Base-by-base conservation (phyloP, 1,140 invertebrate genomes). In the Bombus sibiricus region DNA sequence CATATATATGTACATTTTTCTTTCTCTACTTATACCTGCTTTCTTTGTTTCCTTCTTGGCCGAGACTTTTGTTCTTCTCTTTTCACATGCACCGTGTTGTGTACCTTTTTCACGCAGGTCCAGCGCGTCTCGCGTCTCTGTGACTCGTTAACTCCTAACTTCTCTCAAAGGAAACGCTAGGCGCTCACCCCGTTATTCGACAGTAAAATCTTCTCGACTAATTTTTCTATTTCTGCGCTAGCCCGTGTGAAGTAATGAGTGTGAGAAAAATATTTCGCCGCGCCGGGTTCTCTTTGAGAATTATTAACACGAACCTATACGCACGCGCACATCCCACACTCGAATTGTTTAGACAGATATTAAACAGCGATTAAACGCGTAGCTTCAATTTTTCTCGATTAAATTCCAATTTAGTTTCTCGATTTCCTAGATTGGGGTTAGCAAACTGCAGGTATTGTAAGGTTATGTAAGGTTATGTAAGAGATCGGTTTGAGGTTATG, bases 201-300 rank as follows among this genome's bases (percentile, higher is more conserved):
- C 53, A n/a, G 66, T 85, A 59, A 74, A 74, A 85, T 85, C 81
- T 85, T 81, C 59, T 41, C 59, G 32, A 57, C 43, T 78, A 85
- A 85, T 81, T 74, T 47, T 59, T 57, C 43, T 81, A 73, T 81
- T 81, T 85, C 15, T 57, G 3, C 71, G 78, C 77, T 32, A 59
- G 57, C 34, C 9, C n/a, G 47, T 72, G 28, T 25, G 78, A 79
- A 74, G 34, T 80, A 79, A 79, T 13, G 78, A 74, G 32, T 59
- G 28, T 25, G 53, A 64, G 78, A 74, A 85, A 81, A 74, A 73
- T 81, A 81, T 81, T 71, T 53, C 3, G 22, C 28, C 69, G 22
- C 25, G 53, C 4, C 1, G 4, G 9, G 1, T 28, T 72, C 4
- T n/a, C 2, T 25, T 39, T 34, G 25, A 28, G 37, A 74, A 81